phyloP scores from a whole-genome alignment of 2,113 vertebrate genomes.

The Vidua chalybeata region DNA sequence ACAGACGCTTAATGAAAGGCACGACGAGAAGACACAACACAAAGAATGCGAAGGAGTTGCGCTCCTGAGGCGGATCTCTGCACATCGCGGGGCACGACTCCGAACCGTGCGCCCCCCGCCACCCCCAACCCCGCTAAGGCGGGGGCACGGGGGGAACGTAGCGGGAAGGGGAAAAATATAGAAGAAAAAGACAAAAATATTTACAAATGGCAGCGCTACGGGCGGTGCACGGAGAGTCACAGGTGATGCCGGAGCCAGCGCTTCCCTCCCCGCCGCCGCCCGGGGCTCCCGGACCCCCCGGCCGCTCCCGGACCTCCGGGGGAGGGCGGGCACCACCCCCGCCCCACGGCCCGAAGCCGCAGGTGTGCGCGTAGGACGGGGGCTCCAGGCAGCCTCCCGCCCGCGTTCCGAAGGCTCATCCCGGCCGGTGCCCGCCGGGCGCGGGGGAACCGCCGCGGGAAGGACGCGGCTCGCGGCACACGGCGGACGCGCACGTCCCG shows the following conservation, averaged over 20 bases:
- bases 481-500: background rate
- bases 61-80: background rate
- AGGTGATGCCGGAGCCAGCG: background rate
- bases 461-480: background rate
- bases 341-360: background rate
- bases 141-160: rapidly evolving
- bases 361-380: background rate
- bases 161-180: background rate
- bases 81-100: background rate
- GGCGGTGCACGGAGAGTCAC: background rate
- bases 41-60: background rate
- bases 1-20: background rate
- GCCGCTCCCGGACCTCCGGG: background rate
- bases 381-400: background rate
- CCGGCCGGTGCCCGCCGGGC: background rate
- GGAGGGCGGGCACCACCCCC: background rate
- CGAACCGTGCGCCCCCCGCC: background rate
- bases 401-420: background rate
- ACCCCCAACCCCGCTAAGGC: too few species aligned
- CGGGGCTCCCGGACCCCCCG: background rate
- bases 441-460: background rate
- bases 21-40: background rate
- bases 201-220: background rate
- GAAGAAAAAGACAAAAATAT: background rate
- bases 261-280: background rate